Evolutionary conservation across 2,113 vertebrate genomes (phyloP), one percentile per base, ranked within the genome.

Genomic region (Platysternon megacephalum): DNA sequence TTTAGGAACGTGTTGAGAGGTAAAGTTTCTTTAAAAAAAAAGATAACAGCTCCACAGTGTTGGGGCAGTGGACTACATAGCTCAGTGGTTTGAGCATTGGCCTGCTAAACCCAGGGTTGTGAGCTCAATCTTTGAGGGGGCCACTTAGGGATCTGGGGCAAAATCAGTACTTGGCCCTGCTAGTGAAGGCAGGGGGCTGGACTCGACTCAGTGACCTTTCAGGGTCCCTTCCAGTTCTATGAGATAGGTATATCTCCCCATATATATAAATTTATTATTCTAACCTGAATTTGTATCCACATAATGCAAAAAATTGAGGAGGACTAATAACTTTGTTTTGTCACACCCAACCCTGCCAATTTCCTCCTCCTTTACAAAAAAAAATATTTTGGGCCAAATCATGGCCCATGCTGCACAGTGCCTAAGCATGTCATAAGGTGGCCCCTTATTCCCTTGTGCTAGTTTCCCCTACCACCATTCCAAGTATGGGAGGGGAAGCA

Each of bases 1-100:
- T 96, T 93, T 78, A 93, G 97, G 90, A 79, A 96, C n/a, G 82
- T 53, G 88, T 72, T 95, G 80, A 95, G 81, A 86, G 79, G 17
- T 56, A 95, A 97, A 91, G 74, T 39, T 16, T 78, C 61, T 61
- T 53, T 88, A 58, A 2, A 32, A 32, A 92, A 91, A 49, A 2
- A 53, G 82, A 1, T 84, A 93, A 88, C 58, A 92, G n/a, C 58
- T 88, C 76, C 24, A 82, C 5, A 86, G 78, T 91, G 51, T 46
- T 19, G 84, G 88, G 74, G 55, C 80, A 42, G 83, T 72, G 55
- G 83, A 80, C 88, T 91, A 46, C 52, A 95, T n/a, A n/a, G n/a
- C n/a, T n/a, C n/a, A n/a, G n/a, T n/a, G n/a, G n/a, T n/a, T n/a
- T n/a, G n/a, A n/a, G n/a, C n/a, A n/a, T n/a, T n/a, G n/a, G n/a